Evolutionary conservation across 2,888 invertebrate genomes (phyloP).

Genomic region (Bellardia bayeri): DNA sequence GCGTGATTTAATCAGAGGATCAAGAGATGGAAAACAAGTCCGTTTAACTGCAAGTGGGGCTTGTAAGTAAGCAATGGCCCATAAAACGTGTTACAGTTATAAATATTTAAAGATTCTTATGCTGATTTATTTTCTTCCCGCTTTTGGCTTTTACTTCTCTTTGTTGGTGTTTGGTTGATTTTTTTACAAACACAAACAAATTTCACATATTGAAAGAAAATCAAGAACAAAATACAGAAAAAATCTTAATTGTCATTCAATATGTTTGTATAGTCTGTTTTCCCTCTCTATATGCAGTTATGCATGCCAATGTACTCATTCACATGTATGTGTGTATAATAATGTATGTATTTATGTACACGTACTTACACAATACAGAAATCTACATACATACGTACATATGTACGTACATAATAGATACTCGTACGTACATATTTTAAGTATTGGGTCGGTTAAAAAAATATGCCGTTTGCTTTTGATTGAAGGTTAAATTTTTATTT

Average conservation of each 20-base stretch:
- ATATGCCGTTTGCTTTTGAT: no score
- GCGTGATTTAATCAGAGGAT: conserved; percentile 27
- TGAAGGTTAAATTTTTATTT: no score
- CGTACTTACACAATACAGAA: no score
- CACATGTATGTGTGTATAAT: not conserved
- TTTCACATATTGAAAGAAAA: not conserved
- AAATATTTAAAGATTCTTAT: conserved; percentile 19
- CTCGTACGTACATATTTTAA: no score
- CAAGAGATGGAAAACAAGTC: not conserved
- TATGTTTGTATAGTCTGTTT: not conserved
- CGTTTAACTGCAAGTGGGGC: not conserved
- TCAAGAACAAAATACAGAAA: not conserved
- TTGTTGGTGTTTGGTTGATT: not conserved
- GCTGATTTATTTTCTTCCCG: not conserved
- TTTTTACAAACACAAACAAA: not conserved
- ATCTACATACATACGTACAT: no score
- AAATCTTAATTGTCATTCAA: conserved; percentile 47
- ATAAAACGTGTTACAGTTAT: conserved; percentile 6
- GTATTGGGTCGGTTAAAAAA: no score
- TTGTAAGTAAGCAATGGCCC: not conserved
- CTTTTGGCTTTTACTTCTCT: not conserved
- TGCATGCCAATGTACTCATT: not conserved
- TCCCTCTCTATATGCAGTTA: not conserved
- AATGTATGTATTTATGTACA: no score
- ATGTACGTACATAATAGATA: no score